Percentiles rank a stretch among this genome's conserved stretches.
Evolutionary conservation across 2,888 invertebrate species (phyloP).

Genomic region (Oithona nana): DNA sequence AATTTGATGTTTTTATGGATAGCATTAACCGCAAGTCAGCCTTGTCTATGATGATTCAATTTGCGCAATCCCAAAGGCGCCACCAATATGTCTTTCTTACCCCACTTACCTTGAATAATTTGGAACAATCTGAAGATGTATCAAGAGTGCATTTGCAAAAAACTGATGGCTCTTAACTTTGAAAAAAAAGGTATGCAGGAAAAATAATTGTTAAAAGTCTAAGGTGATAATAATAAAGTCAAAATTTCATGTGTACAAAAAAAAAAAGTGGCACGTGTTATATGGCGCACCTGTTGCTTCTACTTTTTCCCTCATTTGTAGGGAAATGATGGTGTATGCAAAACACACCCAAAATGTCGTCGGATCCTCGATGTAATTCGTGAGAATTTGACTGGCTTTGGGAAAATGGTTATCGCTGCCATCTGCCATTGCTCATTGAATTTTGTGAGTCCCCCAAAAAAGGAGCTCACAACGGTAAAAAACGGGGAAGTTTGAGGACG

Average conservation of each 20-base stretch:
- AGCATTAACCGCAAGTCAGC: constrained; percentile 54
- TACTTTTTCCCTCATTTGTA: no score
- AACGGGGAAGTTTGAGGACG: no score
- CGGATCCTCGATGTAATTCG: no score
- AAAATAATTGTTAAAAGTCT: no score
- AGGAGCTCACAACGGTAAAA: no score
- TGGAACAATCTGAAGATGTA: constrained; percentile 27
- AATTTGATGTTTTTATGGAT: constrained; percentile 93
- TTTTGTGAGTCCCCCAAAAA: no score
- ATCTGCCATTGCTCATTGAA: no score
- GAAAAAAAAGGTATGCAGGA: background rate
- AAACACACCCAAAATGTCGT: no score
- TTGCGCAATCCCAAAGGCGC: constrained; percentile 44
- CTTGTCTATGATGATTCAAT: constrained; percentile 53
- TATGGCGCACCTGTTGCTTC: background rate
- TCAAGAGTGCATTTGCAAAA: constrained; percentile 20
- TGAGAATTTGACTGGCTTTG: no score
- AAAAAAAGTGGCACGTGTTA: no score
- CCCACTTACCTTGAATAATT: constrained; percentile 40
- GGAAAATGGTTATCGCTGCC: no score
- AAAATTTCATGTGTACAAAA: background rate
- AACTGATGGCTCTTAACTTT: background rate
- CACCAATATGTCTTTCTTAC: constrained; percentile 77
- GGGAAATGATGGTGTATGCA: background rate
- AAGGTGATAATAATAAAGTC: background rate